A percentile compares a stretch with the other conserved stretches of the same genome.
phyloP scores from a whole-genome alignment of 2,113 vertebrate species.

The Rhadina sibilatrix region DNA sequence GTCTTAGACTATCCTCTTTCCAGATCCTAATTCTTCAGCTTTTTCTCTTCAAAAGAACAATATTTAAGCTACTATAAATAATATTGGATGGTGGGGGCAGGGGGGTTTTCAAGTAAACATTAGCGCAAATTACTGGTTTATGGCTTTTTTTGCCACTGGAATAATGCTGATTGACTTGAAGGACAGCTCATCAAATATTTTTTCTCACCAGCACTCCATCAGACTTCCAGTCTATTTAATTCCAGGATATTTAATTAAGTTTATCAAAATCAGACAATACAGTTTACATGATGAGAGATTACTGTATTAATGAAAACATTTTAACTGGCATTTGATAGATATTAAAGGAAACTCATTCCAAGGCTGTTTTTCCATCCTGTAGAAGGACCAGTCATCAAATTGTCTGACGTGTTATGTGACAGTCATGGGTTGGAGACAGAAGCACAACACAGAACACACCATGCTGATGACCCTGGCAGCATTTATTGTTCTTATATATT shows the following conservation, averaged over 20 bases:
- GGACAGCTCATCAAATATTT: background rate
- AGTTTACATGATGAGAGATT: background rate
- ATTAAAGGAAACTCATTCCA: background rate
- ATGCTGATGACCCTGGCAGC: no score
- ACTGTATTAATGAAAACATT: background rate
- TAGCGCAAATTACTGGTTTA: background rate
- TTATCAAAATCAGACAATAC: background rate
- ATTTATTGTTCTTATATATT: no score
- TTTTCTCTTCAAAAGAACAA: background rate
- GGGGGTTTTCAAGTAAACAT: background rate
- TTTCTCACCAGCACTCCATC: background rate
- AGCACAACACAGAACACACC: background rate
- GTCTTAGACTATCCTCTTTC: background rate
- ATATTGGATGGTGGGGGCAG: rapidly evolving
- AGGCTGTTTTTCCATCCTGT: background rate
- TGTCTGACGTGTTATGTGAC: background rate
- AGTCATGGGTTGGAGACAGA: no score
- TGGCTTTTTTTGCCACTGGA: background rate
- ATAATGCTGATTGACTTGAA: background rate
- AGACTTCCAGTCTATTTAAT: background rate
- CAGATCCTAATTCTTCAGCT: background rate
- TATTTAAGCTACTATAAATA: background rate
- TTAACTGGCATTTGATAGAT: background rate
- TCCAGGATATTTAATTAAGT: background rate
- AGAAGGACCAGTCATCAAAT: background rate